A percentile compares a stretch with the other conserved stretches of the same genome.
These are phyloP conservation scores for Acyrthosiphon pisum DNA, from an alignment of 1,140 invertebrate genomes.

Conservation along the genomic window DNA sequence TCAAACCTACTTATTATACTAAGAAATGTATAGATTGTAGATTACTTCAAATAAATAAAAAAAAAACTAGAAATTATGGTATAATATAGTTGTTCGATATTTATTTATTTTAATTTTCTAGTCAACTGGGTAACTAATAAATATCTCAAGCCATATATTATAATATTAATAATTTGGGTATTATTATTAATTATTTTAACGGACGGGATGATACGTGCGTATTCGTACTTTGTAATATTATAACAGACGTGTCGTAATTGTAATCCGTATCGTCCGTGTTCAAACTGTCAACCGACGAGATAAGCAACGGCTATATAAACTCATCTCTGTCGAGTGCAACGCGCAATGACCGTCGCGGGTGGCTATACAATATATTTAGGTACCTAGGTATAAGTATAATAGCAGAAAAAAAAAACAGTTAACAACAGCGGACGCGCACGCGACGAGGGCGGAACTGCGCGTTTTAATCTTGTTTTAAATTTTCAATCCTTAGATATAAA, in stretches of 20 bases:
- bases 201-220: background rate
- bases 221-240: background rate
- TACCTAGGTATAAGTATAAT: background rate
- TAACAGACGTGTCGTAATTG: background rate
- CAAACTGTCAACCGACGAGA: slow-evolving; percentile 27
- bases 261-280: background rate
- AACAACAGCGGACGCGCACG: background rate
- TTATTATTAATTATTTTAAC: background rate
- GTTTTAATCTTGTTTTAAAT: too few species aligned
- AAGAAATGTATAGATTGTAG: too few species aligned
- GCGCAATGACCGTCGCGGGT: background rate
- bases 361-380: background rate
- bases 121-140: background rate
- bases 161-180: background rate
- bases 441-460: slow-evolving; percentile 20
- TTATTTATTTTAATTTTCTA: slow-evolving; percentile 20
- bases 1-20: too few species aligned
- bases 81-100: background rate
- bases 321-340: background rate
- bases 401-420: background rate
- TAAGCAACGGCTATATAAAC: slow-evolving; percentile 31
- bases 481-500: too few species aligned
- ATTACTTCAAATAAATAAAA: too few species aligned
- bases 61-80: background rate
- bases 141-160: background rate